Percentiles rank a stretch among this genome's conserved stretches.
Evolutionary conservation across 2,797 vertebrate genomes (phyloP).

Genomic region (Erethizon dorsatum): DNA sequence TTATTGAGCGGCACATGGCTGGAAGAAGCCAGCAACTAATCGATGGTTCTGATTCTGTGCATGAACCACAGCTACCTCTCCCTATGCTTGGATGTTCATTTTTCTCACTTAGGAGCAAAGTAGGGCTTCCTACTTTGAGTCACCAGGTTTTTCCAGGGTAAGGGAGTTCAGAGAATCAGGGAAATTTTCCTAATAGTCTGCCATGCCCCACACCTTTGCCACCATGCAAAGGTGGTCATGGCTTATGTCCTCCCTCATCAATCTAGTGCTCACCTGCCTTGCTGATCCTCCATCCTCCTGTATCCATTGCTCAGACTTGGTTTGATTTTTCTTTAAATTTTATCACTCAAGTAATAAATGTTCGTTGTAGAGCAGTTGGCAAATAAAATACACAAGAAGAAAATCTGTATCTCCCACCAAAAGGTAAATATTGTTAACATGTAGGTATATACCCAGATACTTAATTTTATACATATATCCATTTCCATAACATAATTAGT

Average conservation of each 20-base stretch:
- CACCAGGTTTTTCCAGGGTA: not conserved
- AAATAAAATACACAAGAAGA: constrained; percentile 60
- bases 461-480: not conserved
- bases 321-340: not conserved
- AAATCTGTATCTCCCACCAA: not conserved
- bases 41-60: not conserved
- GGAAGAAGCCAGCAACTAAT: not conserved
- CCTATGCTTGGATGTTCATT: not conserved
- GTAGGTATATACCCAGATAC: not conserved
- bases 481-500: not conserved
- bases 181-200: not conserved
- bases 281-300: not conserved
- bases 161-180: not conserved
- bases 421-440: not conserved
- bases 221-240: not conserved
- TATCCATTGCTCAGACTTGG: not conserved
- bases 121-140: not conserved
- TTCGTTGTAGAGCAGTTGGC: not conserved
- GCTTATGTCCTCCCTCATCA: not conserved
- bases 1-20: not conserved
- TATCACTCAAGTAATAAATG: not conserved
- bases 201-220: not conserved
- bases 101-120: constrained; percentile 30
- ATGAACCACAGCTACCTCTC: not conserved
- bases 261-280: not conserved